Conservation (phyloP, 2,113 vertebrate genomes). For the Sphaerodactylus townsendi region DNA sequence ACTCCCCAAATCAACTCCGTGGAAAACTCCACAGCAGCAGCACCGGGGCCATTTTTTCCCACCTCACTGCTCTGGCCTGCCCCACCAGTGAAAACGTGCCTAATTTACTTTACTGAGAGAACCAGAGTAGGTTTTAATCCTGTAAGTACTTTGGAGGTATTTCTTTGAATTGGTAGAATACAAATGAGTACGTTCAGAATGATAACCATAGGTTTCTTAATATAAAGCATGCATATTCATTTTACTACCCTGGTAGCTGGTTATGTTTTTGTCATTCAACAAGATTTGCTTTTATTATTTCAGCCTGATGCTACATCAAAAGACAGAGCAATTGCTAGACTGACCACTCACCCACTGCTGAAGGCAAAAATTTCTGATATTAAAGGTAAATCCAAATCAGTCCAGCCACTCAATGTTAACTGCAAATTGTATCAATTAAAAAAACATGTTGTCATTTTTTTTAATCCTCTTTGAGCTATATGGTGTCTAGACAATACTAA, state of each 20-base stretch:
- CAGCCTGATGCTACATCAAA: conserved; percentile 78
- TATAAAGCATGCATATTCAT: no score
- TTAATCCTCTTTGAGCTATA: not conserved
- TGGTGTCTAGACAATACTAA: not conserved
- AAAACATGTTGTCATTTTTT: not conserved
- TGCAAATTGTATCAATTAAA: not conserved
- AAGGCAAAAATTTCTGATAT: conserved; percentile 84
- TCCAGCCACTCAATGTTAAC: not conserved
- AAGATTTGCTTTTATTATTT: conserved; percentile 19
- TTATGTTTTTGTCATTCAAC: not conserved
- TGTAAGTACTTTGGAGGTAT: no score
- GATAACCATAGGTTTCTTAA: no score
- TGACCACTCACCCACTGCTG: conserved; percentile 85
- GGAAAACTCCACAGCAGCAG: no score
- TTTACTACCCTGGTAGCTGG: not conserved
- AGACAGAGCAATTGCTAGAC: conserved; percentile 85
- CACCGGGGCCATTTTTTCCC: no score
- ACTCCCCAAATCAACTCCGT: no score
- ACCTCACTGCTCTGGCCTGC: no score
- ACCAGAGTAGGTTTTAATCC: no score
- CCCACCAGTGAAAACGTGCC: no score
- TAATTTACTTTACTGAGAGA: no score
- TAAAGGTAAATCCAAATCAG: conserved; percentile 72
- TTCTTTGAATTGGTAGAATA: no score
- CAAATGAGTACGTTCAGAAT: no score